Conservation (phyloP, 2,888 invertebrate species). For the Agrochola lychnidis region DNA sequence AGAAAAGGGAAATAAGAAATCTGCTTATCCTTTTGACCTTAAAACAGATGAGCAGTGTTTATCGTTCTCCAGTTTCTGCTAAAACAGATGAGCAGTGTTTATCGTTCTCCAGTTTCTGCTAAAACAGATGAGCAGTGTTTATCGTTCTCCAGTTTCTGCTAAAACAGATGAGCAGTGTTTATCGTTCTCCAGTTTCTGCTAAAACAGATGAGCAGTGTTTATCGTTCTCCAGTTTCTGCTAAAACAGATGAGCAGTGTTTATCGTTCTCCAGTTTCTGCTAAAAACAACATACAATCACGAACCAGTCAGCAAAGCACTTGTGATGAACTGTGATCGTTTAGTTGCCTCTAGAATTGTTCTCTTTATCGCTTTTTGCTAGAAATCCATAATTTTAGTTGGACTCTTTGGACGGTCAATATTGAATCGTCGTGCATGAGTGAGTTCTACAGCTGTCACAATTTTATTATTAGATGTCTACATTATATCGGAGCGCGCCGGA, state of each 20-base stretch:
- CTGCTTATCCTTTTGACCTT: not conserved
- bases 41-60: not conserved
- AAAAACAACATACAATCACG: not conserved
- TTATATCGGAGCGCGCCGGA: not conserved
- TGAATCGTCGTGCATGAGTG: conserved; percentile 8
- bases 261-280: not conserved
- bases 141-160: not conserved
- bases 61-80: not conserved
- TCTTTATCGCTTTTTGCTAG: not conserved
- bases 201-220: not conserved
- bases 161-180: not conserved
- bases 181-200: not conserved
- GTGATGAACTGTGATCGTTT: not conserved
- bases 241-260: not conserved
- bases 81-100: not conserved
- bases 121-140: not conserved
- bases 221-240: not conserved
- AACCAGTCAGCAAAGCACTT: not conserved
- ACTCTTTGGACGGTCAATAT: not conserved
- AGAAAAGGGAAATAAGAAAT: not conserved
- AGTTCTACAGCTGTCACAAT: conserved; percentile 22
- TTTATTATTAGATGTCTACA: not conserved
- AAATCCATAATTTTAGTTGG: not conserved
- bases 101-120: not conserved
- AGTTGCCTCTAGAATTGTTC: not conserved